Evolutionary conservation across 2,113 vertebrate genomes (phyloP), one percentile per base, ranked within the genome.

Genomic region (Nansenia antarctica): DNA sequence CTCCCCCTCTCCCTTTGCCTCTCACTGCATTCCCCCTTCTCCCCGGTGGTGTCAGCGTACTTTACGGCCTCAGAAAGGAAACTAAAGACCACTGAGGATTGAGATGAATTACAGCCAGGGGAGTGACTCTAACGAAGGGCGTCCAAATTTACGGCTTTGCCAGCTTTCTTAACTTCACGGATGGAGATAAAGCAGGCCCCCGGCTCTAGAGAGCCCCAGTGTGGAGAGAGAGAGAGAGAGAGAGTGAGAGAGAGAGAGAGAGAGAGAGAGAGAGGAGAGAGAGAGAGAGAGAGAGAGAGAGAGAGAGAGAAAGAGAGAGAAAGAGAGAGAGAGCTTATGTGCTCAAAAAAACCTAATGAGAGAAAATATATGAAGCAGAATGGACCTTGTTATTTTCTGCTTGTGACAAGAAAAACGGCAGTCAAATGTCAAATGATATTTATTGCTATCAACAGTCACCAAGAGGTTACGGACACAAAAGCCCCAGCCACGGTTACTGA

Each of bases 111-210:
- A 89, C 83, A 81, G 82, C 82, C 78, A 20, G 60, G 81, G 30
- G 82, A 87, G 82, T 78, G 84, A 76, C 76, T 83, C 80, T 88
- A 87, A 88, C 71, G 80, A 88, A 89, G 83, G 89, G 82, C 77
- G 76, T 88, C 87, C 82, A 87, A 88, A 90, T 91, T 87, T 88
- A 91, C 81, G 82, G 87, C 86, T 81, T 82, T 75, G 83, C 80
- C 82, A 80, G 80, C 76, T 88, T 91, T 83, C 85, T 87, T 82
- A 86, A 84, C 86, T 87, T 87, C 82, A 76, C 64, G 78, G 74
- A 81, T 70, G 72, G 87, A 90, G 83, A 88, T 85, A 87, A 85
- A 89, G 72, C 85, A 88, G 84, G 70, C 78, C 79, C n/a, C 64
- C 29, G 71, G 74, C 73, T 82, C 74, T 83, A 80, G 83, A 85